Evolutionary conservation across 2,888 invertebrate genomes (phyloP), one percentile per base, ranked within the genome.

Genomic region (Drosophila parthenogenetica): DNA sequence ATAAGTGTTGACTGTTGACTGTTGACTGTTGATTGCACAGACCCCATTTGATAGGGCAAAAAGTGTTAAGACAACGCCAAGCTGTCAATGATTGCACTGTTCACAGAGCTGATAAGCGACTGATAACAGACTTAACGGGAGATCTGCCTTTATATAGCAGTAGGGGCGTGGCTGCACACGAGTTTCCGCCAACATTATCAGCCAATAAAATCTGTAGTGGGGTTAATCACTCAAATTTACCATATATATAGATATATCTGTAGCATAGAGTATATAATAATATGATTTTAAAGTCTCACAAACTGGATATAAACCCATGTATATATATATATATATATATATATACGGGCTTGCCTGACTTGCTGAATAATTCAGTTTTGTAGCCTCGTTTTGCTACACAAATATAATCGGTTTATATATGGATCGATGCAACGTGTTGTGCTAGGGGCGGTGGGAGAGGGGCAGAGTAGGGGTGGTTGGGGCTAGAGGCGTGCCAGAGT

Each of bases 281-380:
- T 58, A 39, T 45, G 19, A 10, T 14, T 22, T 22, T 53, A 39
- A 11, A 53, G 51, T 22, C 39, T 53, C 14, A 7, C 13, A 14
- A 7, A 39, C 22, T 35, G 13, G 11, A 35, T 35, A 13, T 35
- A 35, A 13, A 35, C 13, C 3, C 11, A 11, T 11, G 11, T 35
- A 13, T 13, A 35, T 35, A 35, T 1, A 35, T 1, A 35, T 35
- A 13, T 13, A 35, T 13, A 2, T 3, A 5, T 35, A 13, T 35
- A 35, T 35, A 4, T 29, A 58, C 57, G 29, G 46, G 53, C 16
- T 35, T 19, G 35, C 35, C 55, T 19, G 49, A 37, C 35, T 37
- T 58, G 72, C 45, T 71, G 67, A 70, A 73, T 65, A 64, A 77
- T 70, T 77, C 61, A 74, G 54, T 67, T 61, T 58, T 58, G 35